Evolutionary conservation across 2,113 vertebrate species (phyloP).

Genomic region (Otocyon megalotis): DNA sequence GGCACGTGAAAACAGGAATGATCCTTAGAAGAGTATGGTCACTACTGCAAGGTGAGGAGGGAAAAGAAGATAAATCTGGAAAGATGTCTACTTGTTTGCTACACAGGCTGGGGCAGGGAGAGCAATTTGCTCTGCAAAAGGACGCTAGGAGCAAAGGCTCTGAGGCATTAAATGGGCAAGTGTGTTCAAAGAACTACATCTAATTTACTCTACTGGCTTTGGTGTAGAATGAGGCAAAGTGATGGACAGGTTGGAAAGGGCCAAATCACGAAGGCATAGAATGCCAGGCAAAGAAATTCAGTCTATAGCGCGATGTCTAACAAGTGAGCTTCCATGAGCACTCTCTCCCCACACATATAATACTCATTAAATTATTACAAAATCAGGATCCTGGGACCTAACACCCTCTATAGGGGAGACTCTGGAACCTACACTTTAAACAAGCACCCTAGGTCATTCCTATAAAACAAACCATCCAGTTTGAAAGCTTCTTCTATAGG

Average conservation of each 20-base stretch:
- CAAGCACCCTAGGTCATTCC: not conserved
- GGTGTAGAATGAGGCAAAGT: not conserved
- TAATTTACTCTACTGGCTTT: not conserved
- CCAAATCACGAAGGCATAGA: not conserved
- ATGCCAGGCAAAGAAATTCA: not conserved
- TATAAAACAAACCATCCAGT: not conserved
- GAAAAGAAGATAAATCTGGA: not conserved
- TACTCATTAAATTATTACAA: not conserved
- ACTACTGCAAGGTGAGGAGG: not conserved
- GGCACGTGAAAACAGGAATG: not conserved
- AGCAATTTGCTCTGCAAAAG: not conserved
- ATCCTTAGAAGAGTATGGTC: not conserved
- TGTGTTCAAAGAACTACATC: not conserved
- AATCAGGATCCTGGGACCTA: not conserved
- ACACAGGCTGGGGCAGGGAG: not conserved
- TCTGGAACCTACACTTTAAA: not conserved
- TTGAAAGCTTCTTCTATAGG: not conserved
- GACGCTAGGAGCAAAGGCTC: rapidly evolving
- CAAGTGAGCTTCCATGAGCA: not conserved
- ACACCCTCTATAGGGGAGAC: rapidly evolving
- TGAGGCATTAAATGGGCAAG: not conserved
- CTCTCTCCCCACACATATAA: not conserved
- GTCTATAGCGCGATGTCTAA: not conserved
- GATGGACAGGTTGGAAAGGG: too few relatives aligned
- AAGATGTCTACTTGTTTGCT: not conserved